Conservation (phyloP, 2,113 vertebrate genomes). For the Mustela lutreola region DNA sequence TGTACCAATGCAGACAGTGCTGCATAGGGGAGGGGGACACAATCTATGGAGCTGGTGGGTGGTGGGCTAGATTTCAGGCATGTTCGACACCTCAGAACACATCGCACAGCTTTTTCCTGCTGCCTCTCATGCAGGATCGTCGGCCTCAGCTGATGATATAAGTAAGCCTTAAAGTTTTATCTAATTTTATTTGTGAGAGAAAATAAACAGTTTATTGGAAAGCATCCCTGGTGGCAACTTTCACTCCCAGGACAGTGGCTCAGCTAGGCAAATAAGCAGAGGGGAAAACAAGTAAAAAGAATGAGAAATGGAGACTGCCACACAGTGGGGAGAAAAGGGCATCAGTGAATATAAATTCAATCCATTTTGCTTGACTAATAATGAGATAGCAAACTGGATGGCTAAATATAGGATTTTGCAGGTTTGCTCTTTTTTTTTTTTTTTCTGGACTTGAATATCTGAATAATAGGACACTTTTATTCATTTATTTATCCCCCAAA, state of each 20-base stretch:
- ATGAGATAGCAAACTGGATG: not conserved
- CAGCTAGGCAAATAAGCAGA: not conserved
- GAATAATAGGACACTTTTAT: not conserved
- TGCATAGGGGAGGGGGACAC: fast-evolving
- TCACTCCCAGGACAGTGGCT: not conserved
- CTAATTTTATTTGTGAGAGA: not conserved
- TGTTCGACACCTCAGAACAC: not conserved
- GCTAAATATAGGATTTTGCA: not conserved
- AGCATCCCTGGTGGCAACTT: not conserved
- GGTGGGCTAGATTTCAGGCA: not conserved
- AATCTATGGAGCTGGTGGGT: not conserved
- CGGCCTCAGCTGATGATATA: not conserved
- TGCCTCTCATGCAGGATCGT: not conserved
- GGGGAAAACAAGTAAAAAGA: not conserved
- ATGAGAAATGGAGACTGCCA: not conserved
- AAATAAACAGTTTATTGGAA: not conserved
- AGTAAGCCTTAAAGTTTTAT: not conserved
- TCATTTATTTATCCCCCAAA: not conserved
- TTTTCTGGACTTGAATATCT: not conserved
- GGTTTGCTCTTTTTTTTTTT: not conserved
- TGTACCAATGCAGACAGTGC: not conserved
- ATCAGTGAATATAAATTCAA: not conserved
- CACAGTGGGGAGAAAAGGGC: too few relatives aligned
- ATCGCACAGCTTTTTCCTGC: fast-evolving
- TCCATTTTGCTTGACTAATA: not conserved